Conservation (phyloP, 1,140 invertebrate species). For the Bemisia tabaci region DNA sequence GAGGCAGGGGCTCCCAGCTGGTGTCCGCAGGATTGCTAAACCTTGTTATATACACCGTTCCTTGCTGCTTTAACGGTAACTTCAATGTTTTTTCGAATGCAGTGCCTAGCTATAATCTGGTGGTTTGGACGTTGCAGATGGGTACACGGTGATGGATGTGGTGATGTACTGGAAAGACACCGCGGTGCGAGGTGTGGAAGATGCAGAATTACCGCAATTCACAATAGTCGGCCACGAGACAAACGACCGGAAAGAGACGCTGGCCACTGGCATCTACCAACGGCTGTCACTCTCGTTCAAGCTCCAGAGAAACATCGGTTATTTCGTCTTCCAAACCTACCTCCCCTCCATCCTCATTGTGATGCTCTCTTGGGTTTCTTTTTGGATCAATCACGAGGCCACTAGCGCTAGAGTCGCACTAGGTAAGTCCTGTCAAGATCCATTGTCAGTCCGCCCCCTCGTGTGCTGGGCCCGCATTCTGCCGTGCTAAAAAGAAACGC, state of each 20-base stretch:
- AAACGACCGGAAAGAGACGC: constrained; percentile 73
- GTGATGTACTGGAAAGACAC: constrained; percentile 91
- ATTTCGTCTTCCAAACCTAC: constrained; percentile 72
- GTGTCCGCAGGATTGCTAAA: too few relatives aligned
- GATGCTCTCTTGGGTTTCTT: constrained; percentile 77
- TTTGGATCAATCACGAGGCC: constrained; percentile 75
- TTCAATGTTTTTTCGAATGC: too few relatives aligned
- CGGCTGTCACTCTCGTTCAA: constrained; percentile 71
- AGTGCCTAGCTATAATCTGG: too few relatives aligned
- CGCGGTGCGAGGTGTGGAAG: constrained; percentile 80
- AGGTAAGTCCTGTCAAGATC: constrained; percentile 34
- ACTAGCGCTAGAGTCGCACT: constrained; percentile 63
- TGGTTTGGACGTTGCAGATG: constrained; percentile 58
- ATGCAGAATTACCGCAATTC: constrained; percentile 90
- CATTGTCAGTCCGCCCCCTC: too few relatives aligned
- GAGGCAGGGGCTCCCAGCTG: too few relatives aligned
- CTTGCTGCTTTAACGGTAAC: too few relatives aligned
- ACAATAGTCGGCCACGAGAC: constrained; percentile 88
- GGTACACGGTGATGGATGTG: constrained; percentile 90
- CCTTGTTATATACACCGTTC: too few relatives aligned
- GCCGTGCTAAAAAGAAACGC: too few relatives aligned
- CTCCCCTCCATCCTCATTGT: constrained; percentile 69
- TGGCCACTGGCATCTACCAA: constrained; percentile 87
- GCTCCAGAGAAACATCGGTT: constrained; percentile 61
- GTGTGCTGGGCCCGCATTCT: too few relatives aligned